Percentiles rank a stretch among this genome's conserved stretches.
Evolutionary conservation across 1,140 invertebrate species (phyloP).

Genomic region (Yoshiicerus persimilis): DNA sequence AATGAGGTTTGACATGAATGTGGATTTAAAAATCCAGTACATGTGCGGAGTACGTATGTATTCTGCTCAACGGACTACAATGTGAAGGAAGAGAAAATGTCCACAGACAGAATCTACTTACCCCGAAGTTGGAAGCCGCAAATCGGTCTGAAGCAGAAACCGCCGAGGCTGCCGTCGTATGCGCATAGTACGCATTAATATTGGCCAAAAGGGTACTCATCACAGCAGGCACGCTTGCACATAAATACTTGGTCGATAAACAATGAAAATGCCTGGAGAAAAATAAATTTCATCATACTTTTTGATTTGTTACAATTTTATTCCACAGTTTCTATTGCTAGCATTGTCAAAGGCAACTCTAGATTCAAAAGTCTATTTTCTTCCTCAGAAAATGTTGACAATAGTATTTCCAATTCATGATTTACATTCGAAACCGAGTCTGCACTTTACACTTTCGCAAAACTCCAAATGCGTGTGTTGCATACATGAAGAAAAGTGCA

Average conservation of each 20-base stretch:
- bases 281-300: conserved; percentile 30
- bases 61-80: not conserved
- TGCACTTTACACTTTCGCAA: not conserved
- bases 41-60: not conserved
- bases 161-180: conserved; percentile 96
- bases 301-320: not conserved
- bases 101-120: conserved; percentile 58
- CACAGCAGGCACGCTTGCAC: conserved; percentile 95
- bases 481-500: not conserved
- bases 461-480: not conserved
- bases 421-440: not conserved
- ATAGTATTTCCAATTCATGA: not conserved
- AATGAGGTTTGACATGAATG: not conserved
- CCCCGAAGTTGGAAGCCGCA: conserved; percentile 98
- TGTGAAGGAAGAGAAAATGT: not conserved
- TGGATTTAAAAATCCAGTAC: not conserved
- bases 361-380: not conserved
- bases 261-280: conserved; percentile 94
- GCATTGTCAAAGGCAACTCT: not conserved
- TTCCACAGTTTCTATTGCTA: not conserved
- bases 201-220: conserved; percentile 98
- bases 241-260: conserved; percentile 98
- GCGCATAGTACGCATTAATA: conserved; percentile 99
- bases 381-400: not conserved
- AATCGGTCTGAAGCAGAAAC: conserved; percentile 99